These are phyloP conservation scores for Isurus oxyrinchus DNA, from an alignment of 2,113 vertebrate species.

Conservation along the genomic window DNA sequence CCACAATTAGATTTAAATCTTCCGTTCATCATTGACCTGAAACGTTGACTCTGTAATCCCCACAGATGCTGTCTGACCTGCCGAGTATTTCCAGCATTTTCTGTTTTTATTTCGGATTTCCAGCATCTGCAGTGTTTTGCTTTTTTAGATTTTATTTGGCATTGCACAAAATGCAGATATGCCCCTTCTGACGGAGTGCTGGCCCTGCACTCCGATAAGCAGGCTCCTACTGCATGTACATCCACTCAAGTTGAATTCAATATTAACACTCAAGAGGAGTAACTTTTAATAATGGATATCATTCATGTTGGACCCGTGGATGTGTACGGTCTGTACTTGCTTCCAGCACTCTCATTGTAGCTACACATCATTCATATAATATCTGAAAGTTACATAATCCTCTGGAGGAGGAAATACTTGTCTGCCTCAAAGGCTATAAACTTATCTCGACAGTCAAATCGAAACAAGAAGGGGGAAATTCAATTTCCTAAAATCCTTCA, in stretches of 20 bases:
- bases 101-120: neutral
- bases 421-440: neutral
- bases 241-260: neutral
- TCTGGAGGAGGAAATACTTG: neutral
- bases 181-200: neutral
- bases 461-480: neutral
- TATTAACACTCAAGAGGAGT: neutral
- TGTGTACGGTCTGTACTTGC: neutral
- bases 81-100: neutral
- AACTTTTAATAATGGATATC: neutral
- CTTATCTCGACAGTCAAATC: neutral
- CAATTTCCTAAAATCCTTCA: neutral
- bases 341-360: neutral
- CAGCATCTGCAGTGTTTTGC: neutral
- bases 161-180: neutral
- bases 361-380: neutral
- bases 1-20: neutral
- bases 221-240: neutral
- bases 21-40: neutral
- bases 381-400: neutral
- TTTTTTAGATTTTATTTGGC: neutral
- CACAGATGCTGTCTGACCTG: neutral
- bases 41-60: neutral
- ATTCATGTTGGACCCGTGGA: neutral
- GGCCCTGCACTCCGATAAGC: neutral